Evolutionary conservation across 2,888 invertebrate genomes (phyloP), one percentile per base, ranked within the genome.

Genomic region (Ctena decussata): DNA sequence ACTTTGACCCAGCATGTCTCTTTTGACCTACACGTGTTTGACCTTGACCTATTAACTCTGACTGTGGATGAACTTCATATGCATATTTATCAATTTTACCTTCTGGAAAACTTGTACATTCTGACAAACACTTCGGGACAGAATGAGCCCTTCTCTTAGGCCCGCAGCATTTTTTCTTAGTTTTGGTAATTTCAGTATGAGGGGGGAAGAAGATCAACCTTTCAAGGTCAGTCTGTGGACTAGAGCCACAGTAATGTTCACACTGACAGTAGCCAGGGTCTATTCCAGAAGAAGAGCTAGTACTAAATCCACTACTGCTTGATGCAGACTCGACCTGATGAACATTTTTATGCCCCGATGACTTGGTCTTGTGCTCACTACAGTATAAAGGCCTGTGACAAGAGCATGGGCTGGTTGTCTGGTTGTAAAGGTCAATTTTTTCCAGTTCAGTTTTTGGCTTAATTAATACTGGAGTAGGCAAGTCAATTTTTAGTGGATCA

Each of bases 171-270:
- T 73, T 24, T 77, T 80, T 83, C 27, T 79, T 37, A 21, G 49
- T 73, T 39, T 81, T 85, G 46, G 74, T 65, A 24, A 82, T 87
- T 72, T 93, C 93, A 12, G 93, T 86, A 82, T 94, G 94, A n/a
- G 94, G 94, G 46, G 94, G 94, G 46, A 89, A 92, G 77, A 93
- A 94, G 21, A 94, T 89, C 21, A 94, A 83, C 39, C 93, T 85
- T 70, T 94, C 93, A 77, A 94, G 90, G 85, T 91, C 91, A 82
- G 84, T 91, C 69, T 87, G 81, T 24, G 91, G 91, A 82, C 90
- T 88, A 69, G 87, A 83, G 76, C 90, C 86, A 46, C 84, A 87
- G 32, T 92, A 92, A 35, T 70, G 21, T 18, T 72, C 72, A 46
- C 72, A 44, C 72, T 72, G 72, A 84, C 90, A 83, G 77, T 87